Percentiles rank a stretch among this genome's conserved stretches.
These are phyloP conservation scores for Sebastes matsubarae DNA, from an alignment of 2,797 vertebrate species.

Conservation along the genomic window DNA sequence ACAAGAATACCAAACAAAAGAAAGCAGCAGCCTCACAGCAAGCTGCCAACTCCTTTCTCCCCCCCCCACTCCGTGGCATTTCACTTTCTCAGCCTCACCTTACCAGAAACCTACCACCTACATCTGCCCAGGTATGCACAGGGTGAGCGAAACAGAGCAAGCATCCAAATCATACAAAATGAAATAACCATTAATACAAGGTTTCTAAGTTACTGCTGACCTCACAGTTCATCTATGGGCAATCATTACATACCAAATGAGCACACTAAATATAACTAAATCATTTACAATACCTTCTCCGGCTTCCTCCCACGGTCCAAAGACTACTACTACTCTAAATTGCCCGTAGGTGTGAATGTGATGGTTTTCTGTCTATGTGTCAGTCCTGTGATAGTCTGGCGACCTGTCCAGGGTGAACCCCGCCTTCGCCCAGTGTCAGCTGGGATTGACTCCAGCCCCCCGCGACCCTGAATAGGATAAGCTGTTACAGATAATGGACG, in stretches of 20 bases:
- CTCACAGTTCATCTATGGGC: not conserved
- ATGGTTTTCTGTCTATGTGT: too few species aligned
- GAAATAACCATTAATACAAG: not conserved
- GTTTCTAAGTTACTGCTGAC: not conserved
- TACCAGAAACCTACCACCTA: not conserved
- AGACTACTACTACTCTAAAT: too few species aligned
- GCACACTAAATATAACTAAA: not conserved
- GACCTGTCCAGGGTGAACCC: too few species aligned
- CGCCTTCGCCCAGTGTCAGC: too few species aligned
- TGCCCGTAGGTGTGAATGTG: not conserved
- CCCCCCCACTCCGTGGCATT: not conserved
- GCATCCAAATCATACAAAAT: not conserved
- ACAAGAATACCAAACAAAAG: not conserved
- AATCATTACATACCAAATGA: not conserved
- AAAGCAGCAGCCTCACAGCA: not conserved
- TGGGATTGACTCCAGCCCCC: too few species aligned
- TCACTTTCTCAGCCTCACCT: not conserved
- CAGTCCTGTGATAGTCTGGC: too few species aligned
- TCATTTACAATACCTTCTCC: too few species aligned
- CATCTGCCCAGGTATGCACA: not conserved
- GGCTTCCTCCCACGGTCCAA: too few species aligned
- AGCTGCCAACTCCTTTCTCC: not conserved
- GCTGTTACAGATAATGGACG: too few species aligned
- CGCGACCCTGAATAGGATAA: too few species aligned
- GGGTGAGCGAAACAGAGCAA: not conserved